Percentiles rank a stretch among this genome's conserved stretches.
phyloP scores from a whole-genome alignment of 2,888 invertebrate genomes.

The Agonopterix heracliana region DNA sequence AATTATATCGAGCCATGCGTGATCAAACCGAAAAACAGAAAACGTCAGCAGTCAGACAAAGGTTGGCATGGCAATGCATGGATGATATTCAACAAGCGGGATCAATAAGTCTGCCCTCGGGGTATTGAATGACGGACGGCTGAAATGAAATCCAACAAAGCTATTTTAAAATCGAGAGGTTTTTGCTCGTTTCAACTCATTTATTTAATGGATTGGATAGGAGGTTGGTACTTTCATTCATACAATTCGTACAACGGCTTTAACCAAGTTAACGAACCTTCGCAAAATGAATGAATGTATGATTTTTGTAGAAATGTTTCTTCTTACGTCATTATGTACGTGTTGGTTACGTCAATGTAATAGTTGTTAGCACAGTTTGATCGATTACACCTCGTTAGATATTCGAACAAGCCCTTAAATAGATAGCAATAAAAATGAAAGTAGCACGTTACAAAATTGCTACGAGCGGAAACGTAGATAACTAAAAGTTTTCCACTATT shows the following conservation, averaged over 20 bases:
- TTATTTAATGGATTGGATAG: too few species aligned
- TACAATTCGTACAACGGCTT: neutral
- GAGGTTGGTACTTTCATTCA: neutral
- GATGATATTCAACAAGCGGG: slow-evolving; percentile 3
- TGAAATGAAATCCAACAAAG: slow-evolving; percentile 6
- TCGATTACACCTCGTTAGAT: slow-evolving; percentile 5
- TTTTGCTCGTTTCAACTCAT: neutral
- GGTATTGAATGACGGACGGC: slow-evolving; percentile 5
- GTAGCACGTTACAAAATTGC: too few species aligned
- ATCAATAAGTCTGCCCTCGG: slow-evolving; percentile 7
- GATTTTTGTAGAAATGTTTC: slow-evolving; percentile 23
- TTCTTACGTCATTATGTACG: slow-evolving; percentile 20
- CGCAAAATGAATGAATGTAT: too few species aligned
- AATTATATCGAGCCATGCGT: neutral
- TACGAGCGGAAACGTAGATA: too few species aligned
- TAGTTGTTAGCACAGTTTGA: slow-evolving; percentile 6
- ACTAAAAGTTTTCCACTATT: too few species aligned
- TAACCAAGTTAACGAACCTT: too few species aligned
- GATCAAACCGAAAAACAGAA: neutral
- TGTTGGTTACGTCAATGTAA: neutral
- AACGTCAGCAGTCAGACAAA: too few species aligned
- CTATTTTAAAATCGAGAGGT: slow-evolving; percentile 3
- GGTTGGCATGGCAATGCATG: slow-evolving; percentile 2
- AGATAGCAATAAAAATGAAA: too few species aligned
- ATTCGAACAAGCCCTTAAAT: too few species aligned